phyloP scores from a whole-genome alignment of 2,113 vertebrate species.

The Egretta garzetta region DNA sequence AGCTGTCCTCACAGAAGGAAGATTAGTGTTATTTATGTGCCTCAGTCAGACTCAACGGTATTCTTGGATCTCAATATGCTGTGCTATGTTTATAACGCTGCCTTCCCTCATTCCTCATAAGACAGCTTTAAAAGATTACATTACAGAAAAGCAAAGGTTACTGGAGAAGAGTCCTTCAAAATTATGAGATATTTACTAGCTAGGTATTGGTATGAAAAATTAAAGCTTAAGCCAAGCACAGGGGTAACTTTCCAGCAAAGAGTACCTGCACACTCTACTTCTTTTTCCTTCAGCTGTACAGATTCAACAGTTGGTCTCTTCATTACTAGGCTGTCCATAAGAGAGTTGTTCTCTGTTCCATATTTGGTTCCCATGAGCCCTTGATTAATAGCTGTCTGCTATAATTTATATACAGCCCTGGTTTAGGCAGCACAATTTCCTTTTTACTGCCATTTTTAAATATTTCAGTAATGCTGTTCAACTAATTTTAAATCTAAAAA shows the following conservation, averaged over 20 bases:
- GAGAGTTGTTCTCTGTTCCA: background rate
- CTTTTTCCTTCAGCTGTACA: background rate
- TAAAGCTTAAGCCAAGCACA: background rate
- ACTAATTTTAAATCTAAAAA: background rate
- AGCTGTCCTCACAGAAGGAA: slow-evolving; percentile 3
- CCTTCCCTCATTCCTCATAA: background rate
- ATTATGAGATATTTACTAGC: background rate
- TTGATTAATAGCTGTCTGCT: background rate
- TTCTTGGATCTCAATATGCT: background rate
- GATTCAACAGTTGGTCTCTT: background rate
- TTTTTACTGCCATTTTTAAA: background rate
- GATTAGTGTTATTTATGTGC: slow-evolving; percentile 29
- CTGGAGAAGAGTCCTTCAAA: background rate
- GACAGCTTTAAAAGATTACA: background rate
- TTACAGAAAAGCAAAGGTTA: background rate
- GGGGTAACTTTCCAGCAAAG: background rate
- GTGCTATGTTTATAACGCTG: background rate
- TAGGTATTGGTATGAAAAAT: background rate
- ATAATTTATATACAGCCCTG: background rate
- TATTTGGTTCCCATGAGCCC: background rate
- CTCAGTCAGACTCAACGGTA: background rate
- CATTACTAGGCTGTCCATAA: background rate
- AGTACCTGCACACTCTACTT: background rate
- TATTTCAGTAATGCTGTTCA: background rate
- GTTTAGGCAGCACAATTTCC: background rate